These are phyloP conservation scores for Agrenia bidenticulata DNA, from an alignment of 2,888 invertebrate genomes.

Conservation along the genomic window DNA sequence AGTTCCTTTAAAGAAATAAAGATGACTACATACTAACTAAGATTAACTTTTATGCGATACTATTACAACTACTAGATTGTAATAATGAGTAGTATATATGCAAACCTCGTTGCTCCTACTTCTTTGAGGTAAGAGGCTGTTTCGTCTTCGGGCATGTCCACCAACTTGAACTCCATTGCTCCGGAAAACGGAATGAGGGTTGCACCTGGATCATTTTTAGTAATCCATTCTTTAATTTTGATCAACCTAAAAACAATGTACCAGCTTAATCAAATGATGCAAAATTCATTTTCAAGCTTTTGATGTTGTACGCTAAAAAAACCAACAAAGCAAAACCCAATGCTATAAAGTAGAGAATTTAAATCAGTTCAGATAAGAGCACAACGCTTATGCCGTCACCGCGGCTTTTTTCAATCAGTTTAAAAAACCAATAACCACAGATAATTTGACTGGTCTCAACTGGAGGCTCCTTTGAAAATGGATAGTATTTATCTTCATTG, in stretches of 20 bases:
- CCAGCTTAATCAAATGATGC: background rate
- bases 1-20: too few species aligned
- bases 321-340: too few species aligned
- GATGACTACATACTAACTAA: too few species aligned
- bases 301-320: too few species aligned
- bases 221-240: slow-evolving; percentile 98
- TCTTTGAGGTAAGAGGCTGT: slow-evolving; percentile 79
- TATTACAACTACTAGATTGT: too few species aligned
- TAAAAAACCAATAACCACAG: background rate
- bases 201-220: slow-evolving; percentile 92
- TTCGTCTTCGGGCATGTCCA: slow-evolving; percentile 80
- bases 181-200: slow-evolving; percentile 95
- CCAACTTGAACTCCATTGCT: slow-evolving; percentile 78
- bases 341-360: too few species aligned
- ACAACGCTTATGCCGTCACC: background rate
- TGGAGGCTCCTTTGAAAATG: background rate
- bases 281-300: background rate
- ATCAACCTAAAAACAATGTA: slow-evolving; percentile 67
- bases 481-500: background rate
- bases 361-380: background rate
- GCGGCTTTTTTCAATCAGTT: background rate
- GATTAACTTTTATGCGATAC: too few species aligned
- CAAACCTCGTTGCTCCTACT: slow-evolving; percentile 73
- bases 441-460: slow-evolving; percentile 25
- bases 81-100: too few species aligned